Conservation (phyloP, 2,113 vertebrate genomes). For the Phoenicopterus ruber region DNA sequence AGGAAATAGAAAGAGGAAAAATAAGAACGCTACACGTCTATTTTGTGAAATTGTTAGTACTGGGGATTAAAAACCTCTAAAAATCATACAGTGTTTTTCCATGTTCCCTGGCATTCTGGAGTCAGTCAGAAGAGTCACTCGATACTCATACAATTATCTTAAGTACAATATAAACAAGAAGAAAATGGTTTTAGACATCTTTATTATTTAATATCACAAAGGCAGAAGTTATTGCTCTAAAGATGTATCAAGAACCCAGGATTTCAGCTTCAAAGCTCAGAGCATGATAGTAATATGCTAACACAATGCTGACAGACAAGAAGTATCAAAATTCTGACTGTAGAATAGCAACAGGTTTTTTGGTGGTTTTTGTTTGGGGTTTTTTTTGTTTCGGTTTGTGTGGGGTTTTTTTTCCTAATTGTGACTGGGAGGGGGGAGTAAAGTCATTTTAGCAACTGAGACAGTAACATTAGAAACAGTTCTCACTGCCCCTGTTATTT, state of each 20-base stretch:
- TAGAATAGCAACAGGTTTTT: background rate
- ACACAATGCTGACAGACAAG: background rate
- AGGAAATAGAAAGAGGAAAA: background rate
- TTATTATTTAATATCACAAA: slow-evolving; percentile 61
- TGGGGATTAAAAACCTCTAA: background rate
- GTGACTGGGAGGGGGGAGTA: background rate
- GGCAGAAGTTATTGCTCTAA: slow-evolving; percentile 3
- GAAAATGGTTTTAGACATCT: slow-evolving; percentile 41
- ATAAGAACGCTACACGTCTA: background rate
- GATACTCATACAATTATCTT: background rate
- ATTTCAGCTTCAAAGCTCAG: slow-evolving; percentile 4
- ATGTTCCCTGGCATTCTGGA: background rate
- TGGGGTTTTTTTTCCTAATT: background rate
- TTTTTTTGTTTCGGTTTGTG: background rate
- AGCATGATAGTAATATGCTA: background rate
- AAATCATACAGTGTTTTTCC: background rate
- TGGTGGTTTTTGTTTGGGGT: no score
- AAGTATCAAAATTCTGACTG: background rate
- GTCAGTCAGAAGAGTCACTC: background rate
- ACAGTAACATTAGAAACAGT: background rate
- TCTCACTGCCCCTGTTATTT: background rate
- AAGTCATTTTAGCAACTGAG: background rate
- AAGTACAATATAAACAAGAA: slow-evolving; percentile 62
- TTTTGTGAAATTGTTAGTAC: background rate
- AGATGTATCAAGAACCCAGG: background rate